A percentile compares a stretch with the other conserved stretches of the same genome.
Conservation (phyloP, 2,888 invertebrate genomes). For the Cremastinae sp. region DNA sequence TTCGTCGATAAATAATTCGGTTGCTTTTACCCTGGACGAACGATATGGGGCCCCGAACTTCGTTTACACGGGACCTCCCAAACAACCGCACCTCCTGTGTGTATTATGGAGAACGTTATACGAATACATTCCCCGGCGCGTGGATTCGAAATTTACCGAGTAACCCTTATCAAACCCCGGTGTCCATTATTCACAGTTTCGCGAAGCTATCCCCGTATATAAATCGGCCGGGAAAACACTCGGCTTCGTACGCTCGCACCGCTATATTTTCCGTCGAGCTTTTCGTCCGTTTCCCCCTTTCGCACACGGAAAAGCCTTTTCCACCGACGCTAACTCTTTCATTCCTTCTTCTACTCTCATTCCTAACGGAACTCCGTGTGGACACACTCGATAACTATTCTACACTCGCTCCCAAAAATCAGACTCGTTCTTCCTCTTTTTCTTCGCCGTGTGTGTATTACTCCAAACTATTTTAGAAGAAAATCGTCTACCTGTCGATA, state of each 20-base stretch:
- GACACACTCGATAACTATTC: slow-evolving; percentile 33
- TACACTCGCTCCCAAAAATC: slow-evolving; percentile 23
- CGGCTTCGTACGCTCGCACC: slow-evolving; percentile 57
- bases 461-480: too few species aligned
- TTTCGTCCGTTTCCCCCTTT: slow-evolving; percentile 37
- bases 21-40: slow-evolving; percentile 24
- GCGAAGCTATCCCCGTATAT: slow-evolving; percentile 65
- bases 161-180: slow-evolving; percentile 74
- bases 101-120: background rate
- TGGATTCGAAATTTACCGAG: slow-evolving; percentile 54
- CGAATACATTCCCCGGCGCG: slow-evolving; percentile 17
- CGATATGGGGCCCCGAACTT: slow-evolving; percentile 16
- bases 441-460: too few species aligned
- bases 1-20: slow-evolving; percentile 59
- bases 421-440: too few species aligned
- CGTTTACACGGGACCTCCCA: slow-evolving; percentile 45
- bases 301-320: slow-evolving; percentile 3
- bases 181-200: slow-evolving; percentile 79
- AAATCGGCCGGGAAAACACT: slow-evolving; percentile 52
- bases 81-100: slow-evolving; percentile 23
- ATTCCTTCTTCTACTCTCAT: background rate
- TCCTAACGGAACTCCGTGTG: slow-evolving; percentile 6
- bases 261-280: slow-evolving; percentile 61
- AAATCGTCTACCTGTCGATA: too few species aligned
- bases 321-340: background rate